Evolutionary conservation across 2,888 invertebrate species (phyloP), one percentile per base, ranked within the genome.

Genomic region (Ophion ventricosus): DNA sequence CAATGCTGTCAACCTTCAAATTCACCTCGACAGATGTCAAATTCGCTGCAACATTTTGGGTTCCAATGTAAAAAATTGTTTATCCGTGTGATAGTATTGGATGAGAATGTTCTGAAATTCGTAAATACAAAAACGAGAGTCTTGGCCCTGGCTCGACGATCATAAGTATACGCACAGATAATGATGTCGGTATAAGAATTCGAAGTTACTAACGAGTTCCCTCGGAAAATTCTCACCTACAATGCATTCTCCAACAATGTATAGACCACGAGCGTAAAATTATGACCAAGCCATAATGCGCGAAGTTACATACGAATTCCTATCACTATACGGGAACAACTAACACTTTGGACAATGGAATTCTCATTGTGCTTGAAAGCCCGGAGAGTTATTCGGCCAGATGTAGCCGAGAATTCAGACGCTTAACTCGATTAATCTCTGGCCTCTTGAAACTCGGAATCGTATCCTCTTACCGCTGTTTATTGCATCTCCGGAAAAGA

Each of bases 351-450:
- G 56, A 73, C 76, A 77, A 77, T 80, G 79, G 80, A 80, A 80
- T 83, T 67, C 63, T 49, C 76, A 63, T 80, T 80, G 40, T n/a
- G 66, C 70, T 67, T 61, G 35, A 29, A 73, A 35, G 56, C 14
- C 14, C 56, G 25, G 61, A 59, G 54, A 80, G 73, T 83, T 73
- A 83, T 77, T 77, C 72, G 67, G 35, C 23, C 61, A 61, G 61
- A 67, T 54, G 54, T 35, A 49, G 67, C 35, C 29, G 17, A 54
- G 75, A 80, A 83, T 80, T 76, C 43, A 72, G 72, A 63, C 20
- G 43, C 56, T 25, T n/a, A 20, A 73, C 66, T 59, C 80, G 83
- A 83, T 83, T 83, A 80, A 83, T 77, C 73, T 73, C 61, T 35
- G 49, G 70, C 57, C 69, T 20, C 56, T 49, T 43, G 59, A 40